Evolutionary conservation across 2,113 vertebrate genomes (phyloP), one percentile per base, ranked within the genome.

Genomic region (Camelus dromedarius): DNA sequence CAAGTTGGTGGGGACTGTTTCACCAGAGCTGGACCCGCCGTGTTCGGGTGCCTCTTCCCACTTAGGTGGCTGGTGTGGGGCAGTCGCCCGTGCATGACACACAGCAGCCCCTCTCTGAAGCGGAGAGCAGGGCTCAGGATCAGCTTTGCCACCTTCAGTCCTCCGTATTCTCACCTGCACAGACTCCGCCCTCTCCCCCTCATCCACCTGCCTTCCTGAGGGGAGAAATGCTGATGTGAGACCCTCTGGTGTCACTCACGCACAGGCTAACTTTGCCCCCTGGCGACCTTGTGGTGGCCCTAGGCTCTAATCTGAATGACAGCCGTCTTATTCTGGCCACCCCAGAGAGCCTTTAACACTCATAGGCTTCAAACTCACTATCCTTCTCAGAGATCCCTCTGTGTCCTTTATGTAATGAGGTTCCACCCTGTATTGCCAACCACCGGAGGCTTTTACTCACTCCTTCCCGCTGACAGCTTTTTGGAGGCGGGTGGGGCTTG

Each of bases 1-100:
- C 50, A 93, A 67, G 95, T 96, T 84, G 83, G 56, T 76, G 80
- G 97, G 97, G 81, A 64, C n/a, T 88, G 13, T 30, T 97, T 98
- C 97, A 96, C 97, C 93, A 97, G 95, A 82, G 83, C 75, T 46
- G 72, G 76, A 8, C 18, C 62, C 56, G 82, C 81, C 12, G n/a
- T 4, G 88, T 72, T 91, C 75, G 90, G 1, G 12, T 30, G 84
- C 58, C 87, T 89, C 84, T 64, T 84, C 11, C 0, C 93, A 46
- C 24, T 6, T 90, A 83, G 73, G 62, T 56, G 86, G 66, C 30
- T 64, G 94, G 87, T 85, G 6, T 48, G 38, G 26, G 92, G 42
- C 30, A 2, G 2, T 24, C 32, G n/a, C 52, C 52, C 35, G 54
- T 24, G 0, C 22, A 0, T 16, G 46, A 48, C n/a, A 52, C 7